Base-by-base conservation (phyloP, 2,888 invertebrate species). In the Asteroscopus sphinx region DNA sequence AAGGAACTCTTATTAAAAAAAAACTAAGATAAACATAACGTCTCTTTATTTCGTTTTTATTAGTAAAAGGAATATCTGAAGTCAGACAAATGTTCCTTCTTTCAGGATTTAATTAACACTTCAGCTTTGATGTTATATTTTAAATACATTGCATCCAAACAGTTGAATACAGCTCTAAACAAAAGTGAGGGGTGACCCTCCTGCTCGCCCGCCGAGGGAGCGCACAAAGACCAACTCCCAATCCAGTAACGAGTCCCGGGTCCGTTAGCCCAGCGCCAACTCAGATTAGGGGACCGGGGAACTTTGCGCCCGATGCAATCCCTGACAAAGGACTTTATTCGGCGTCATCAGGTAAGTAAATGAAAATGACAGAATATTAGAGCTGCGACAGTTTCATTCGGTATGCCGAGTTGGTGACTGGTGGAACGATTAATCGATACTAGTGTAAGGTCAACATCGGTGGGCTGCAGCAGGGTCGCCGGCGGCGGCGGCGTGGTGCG, bases 151-250 rank as follows among this genome's bases (percentile, higher is more conserved):
- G 60, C 63, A 65, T 51, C 57, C 41, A 68, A 66, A 75, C 55
- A 66, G 64, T 70, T 81, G 80, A 83, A 84, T 81, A 81, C 71
- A 76, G 77, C 65, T 73, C 72, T 76, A 85, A 87, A 89, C 86
- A 89, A 87, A 88, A 88, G 86, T 88, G 80, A 81, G 83, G 78
- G 76, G 80, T 77, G 86, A 87, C 88, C 90, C 88, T 88, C 84
- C 82, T 80, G 77, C 80, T 79, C 83, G 86, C 77, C 68, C 77
- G 68, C 72, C 79, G 78, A 85, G 91, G 91, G 90, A 82, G 85
- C 86, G 82, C 83, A 91, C 92, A 90, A 91, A 88, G 87, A 85
- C 71, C 73, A 79, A 70, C 81, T 86, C 87, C 85, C 83, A 84
- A 84, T 83, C 81, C 81, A 77, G 86, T 85, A 87, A 88, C 86